Base-by-base conservation (phyloP, 2,888 invertebrate genomes). In the Cephus pygmeus region DNA sequence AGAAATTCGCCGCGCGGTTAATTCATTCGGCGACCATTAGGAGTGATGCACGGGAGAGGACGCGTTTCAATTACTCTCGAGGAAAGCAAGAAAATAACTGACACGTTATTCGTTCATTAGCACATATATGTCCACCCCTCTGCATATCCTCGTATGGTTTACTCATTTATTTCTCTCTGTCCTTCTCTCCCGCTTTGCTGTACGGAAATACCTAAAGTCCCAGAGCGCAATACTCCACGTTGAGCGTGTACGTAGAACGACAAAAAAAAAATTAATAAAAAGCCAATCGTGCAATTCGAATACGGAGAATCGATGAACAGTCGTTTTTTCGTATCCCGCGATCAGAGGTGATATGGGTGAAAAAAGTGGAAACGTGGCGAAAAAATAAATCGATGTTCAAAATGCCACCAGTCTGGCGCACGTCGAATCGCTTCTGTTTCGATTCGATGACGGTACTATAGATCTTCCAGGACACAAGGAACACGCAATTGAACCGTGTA, bases 1-100 rank as follows among this genome's bases (percentile, higher is more conserved):
- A 12, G 34, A n/a, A 35, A 76, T 76, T 40, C 76, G 76, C 23
- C 34, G 34, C 34, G 73, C 73, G 69, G 73, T 75, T 76, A 40
- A 69, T 78, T 76, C 68, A 23, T 68, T 40, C 76, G 40, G 71
- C 71, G 71, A 15, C 71, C 71, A 71, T 71, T 71, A 71, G 3
- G 71, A 34, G 71, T 12, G 71, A 71, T 34, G 71, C 71, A 33
- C 56, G 56, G 56, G 56, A 56, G 23, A 56, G 56, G 56, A 56
- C 56, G 56, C 56, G 56, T 56, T 56, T 56, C 56, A 56, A 56
- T 56, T 56, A 56, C 56, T 56, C 56, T 1, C 23, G 23, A 15
- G 56, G 56, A 56, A 56, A 56, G 56, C 23, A 56, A 56, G 56
- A 56, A 56, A 56, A 56, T 56, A 56, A 56, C 56, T 56, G 56